Evolutionary conservation across 2,113 vertebrate species (phyloP).

Genomic region (Scomber colias): DNA sequence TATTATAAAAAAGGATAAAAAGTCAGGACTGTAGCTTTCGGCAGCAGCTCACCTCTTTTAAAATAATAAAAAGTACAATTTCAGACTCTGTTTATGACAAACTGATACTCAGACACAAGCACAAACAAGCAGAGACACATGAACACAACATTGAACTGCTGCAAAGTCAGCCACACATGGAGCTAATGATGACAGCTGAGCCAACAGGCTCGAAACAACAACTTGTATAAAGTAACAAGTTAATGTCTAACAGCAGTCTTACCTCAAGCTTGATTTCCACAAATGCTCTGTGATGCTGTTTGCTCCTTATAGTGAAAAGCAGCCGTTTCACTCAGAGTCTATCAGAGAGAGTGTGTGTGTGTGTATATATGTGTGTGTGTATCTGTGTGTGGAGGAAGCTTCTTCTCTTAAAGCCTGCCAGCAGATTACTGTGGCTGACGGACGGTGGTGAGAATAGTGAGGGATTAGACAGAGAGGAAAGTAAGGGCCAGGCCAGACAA

Average conservation of each 20-base stretch:
- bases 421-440: conserved; percentile 70
- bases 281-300: not conserved
- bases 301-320: not conserved
- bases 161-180: not conserved
- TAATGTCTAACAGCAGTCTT: conserved; percentile 18
- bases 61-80: not conserved
- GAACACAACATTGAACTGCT: not conserved
- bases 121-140: not conserved
- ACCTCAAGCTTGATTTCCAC: conserved; percentile 38
- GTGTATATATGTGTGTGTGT: not conserved
- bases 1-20: too few relatives aligned
- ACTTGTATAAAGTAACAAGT: not conserved
- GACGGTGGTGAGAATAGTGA: conserved; percentile 71
- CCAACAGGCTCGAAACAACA: not conserved
- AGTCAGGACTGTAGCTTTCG: not conserved
- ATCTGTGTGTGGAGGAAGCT: conserved; percentile 23
- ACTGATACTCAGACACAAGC: not conserved
- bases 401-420: conserved; percentile 45
- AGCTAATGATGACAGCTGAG: not conserved
- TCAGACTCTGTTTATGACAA: not conserved
- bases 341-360: not conserved
- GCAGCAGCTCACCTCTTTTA: not conserved
- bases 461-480: conserved; percentile 74
- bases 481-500: conserved; percentile 63
- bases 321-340: not conserved